Percentiles rank a stretch among this genome's conserved stretches.
Conservation (phyloP, 2,888 invertebrate species). For the Physocephala rufipes region DNA sequence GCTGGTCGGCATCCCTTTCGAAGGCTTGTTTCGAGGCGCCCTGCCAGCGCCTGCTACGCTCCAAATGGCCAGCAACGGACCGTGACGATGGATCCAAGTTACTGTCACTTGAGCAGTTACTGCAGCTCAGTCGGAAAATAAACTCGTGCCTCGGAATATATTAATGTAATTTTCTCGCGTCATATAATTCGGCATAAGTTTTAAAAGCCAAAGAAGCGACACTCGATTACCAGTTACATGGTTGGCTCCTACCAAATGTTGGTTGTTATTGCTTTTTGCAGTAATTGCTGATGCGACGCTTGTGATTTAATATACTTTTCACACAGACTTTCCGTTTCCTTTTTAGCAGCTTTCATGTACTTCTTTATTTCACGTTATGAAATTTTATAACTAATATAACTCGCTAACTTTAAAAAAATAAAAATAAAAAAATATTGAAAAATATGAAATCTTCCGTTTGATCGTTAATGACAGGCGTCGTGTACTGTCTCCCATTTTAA, state of each 20-base stretch:
- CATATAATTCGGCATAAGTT: not conserved
- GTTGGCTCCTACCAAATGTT: not conserved
- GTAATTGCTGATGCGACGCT: not conserved
- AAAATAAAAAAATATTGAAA: not conserved
- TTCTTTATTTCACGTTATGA: not conserved
- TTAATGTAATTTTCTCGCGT: slow-evolving; percentile 4
- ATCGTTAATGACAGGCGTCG: slow-evolving; percentile 1
- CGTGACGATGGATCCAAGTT: not conserved
- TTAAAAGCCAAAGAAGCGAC: too few species aligned
- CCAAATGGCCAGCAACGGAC: not conserved
- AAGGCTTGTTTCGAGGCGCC: too few species aligned
- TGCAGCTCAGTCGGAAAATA: not conserved
- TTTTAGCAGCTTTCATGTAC: not conserved
- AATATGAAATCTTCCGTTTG: not conserved
- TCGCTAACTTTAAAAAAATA: not conserved
- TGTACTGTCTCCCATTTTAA: slow-evolving; percentile 2
- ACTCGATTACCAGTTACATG: not conserved
- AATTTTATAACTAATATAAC: not conserved
- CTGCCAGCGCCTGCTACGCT: too few species aligned
- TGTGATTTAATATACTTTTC: not conserved
- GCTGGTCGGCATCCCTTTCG: slow-evolving; percentile 2
- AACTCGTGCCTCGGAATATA: not conserved
- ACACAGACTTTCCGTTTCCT: not conserved
- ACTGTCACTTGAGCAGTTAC: not conserved
- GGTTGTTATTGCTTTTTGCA: not conserved